Evolutionary conservation across 1,140 invertebrate genomes (phyloP).

Genomic region (Hirudo medicinalis): DNA sequence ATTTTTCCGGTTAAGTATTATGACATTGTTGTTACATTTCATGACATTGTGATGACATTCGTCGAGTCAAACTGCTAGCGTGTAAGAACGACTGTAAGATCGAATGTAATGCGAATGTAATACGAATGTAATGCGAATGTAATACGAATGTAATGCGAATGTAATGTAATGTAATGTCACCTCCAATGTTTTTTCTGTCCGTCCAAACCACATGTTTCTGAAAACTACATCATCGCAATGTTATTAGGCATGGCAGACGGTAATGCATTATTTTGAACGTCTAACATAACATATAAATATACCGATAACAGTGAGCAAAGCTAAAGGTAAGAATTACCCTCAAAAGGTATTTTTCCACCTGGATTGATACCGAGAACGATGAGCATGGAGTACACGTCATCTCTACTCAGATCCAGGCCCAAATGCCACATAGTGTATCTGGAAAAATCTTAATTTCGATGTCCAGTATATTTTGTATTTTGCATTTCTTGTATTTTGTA

Average conservation of each 20-base stretch:
- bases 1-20: no score
- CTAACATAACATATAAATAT: no score
- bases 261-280: no score
- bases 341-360: not conserved
- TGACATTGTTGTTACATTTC: no score
- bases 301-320: no score
- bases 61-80: not conserved
- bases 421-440: conserved; percentile 6
- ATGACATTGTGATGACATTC: not conserved
- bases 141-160: not conserved
- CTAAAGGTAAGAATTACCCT: not conserved
- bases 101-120: no score
- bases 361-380: not conserved
- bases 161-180: not conserved
- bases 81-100: not conserved
- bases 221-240: not conserved
- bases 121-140: no score
- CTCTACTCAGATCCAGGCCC: not conserved
- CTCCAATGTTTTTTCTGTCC: not conserved
- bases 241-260: no score
- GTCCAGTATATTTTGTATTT: no score
- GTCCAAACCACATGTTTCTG: conserved; percentile 9
- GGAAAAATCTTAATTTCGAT: not conserved
- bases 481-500: no score
- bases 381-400: not conserved